Conservation (phyloP, 2,797 vertebrate genomes). For the Pampus argenteus region DNA sequence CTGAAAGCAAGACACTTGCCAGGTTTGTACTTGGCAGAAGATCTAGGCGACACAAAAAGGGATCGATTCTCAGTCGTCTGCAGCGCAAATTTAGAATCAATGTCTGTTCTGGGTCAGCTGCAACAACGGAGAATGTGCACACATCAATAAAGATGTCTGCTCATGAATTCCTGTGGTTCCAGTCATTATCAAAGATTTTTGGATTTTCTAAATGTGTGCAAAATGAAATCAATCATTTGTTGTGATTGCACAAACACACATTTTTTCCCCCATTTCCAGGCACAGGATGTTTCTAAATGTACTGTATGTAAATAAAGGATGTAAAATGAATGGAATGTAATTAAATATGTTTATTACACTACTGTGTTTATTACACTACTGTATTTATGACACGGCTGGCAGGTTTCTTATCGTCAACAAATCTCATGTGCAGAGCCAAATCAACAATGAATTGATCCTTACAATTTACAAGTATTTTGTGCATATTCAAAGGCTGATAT, state of each 20-base stretch:
- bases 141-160: slow-evolving; percentile 72
- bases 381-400: neutral
- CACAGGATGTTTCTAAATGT: neutral
- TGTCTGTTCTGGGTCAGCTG: slow-evolving; percentile 64
- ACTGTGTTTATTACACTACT: neutral
- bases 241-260: slow-evolving; percentile 4
- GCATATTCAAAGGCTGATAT: neutral
- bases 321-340: neutral
- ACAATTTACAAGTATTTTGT: neutral
- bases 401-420: neutral
- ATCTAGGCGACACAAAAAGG: slow-evolving; percentile 69
- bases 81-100: slow-evolving; percentile 73
- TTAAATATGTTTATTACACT: neutral
- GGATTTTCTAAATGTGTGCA: slow-evolving; percentile 20
- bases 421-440: neutral
- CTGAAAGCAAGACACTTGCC: slow-evolving; percentile 67
- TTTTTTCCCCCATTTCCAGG: slow-evolving; percentile 3
- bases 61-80: slow-evolving; percentile 75
- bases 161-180: slow-evolving; percentile 57
- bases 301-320: neutral
- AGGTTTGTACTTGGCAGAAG: slow-evolving; percentile 73
- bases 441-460: neutral
- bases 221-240: slow-evolving; percentile 34
- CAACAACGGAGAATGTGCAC: slow-evolving; percentile 65
- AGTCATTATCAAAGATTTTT: slow-evolving; percentile 41